Evolutionary conservation across 53 echinoderm and acorn worm genomes (phyloP), one percentile per base, ranked within the genome.

Genomic region (Echinarachnius parma): DNA sequence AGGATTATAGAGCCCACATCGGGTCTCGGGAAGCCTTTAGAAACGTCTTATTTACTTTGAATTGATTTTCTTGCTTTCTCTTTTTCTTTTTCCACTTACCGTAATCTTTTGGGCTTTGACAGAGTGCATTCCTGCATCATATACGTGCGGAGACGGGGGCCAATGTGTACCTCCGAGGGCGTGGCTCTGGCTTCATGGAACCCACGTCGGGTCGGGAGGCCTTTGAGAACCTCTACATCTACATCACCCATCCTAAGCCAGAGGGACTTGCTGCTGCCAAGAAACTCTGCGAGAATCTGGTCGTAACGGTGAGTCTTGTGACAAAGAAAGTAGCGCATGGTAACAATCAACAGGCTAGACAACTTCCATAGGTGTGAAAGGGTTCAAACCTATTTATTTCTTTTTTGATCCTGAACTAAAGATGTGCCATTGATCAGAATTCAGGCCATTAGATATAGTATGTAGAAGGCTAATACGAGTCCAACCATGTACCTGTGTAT

Each of bases 201-300:
- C 91, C 84, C 11, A 87, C 91, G 25, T 95, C 95, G 2, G 91
- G 95, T 28, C 77, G 91, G 19, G 95, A 95, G 58, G 91, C 95
- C 14, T 95, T 95, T 82, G 95, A 95, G 79, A 87, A 87, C 31
- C 58, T 95, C 36, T 83, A 95, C 63, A 69, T 95, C 21, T 87
- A 87, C 61, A 55, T 91, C 37, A 91, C 87, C 9, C 95, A 95
- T 59, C 87, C 79, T n/a, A 90, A 91, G 48, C 68, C 83, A 39
- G 95, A 95, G 27, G 81, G 87, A 16, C 76, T 95, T 2, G 81
- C 80, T 35, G 95, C 95, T n/a, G 91, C 95, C 3, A 95, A 95
- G 77, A 95, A 95, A 63, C 72, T 95, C 0, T 95, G 95, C 80
- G 91, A 95, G 79, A 95, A 95, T 42, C 87, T 95, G 9, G 80